Evolutionary conservation across 2,797 vertebrate genomes (phyloP).

Genomic region (Podargus strigoides): DNA sequence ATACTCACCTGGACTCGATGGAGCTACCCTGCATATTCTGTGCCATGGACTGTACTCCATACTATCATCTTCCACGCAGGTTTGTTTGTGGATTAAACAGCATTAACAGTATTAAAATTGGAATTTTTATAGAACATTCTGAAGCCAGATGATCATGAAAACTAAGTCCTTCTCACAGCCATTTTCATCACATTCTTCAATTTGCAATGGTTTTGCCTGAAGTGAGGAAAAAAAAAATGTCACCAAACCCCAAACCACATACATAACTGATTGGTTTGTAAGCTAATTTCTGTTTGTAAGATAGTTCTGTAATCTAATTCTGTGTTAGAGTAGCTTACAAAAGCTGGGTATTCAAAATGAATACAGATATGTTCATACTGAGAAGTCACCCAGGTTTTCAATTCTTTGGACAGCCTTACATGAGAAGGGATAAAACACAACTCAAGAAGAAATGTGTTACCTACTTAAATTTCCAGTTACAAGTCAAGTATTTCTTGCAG

Average conservation of each 20-base stretch:
- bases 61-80: fast-evolving
- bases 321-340: not conserved
- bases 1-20: not conserved
- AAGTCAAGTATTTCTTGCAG: not conserved
- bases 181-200: not conserved
- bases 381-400: not conserved
- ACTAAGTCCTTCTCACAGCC: not conserved
- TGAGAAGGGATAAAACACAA: not conserved
- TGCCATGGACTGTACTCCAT: not conserved
- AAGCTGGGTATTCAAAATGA: not conserved
- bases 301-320: not conserved
- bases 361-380: fast-evolving
- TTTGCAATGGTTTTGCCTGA: not conserved
- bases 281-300: not conserved
- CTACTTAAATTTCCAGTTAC: not conserved
- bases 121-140: not conserved
- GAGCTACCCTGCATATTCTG: not conserved
- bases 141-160: not conserved
- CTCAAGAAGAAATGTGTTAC: not conserved
- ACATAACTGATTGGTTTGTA: not conserved
- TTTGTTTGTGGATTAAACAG: not conserved
- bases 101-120: not conserved
- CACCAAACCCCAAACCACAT: not conserved
- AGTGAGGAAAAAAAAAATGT: not conserved
- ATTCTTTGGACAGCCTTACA: not conserved